Percentiles rank a stretch among this genome's conserved stretches.
phyloP scores from a whole-genome alignment of 2,113 vertebrate genomes.

The Budorcas taxicolor region DNA sequence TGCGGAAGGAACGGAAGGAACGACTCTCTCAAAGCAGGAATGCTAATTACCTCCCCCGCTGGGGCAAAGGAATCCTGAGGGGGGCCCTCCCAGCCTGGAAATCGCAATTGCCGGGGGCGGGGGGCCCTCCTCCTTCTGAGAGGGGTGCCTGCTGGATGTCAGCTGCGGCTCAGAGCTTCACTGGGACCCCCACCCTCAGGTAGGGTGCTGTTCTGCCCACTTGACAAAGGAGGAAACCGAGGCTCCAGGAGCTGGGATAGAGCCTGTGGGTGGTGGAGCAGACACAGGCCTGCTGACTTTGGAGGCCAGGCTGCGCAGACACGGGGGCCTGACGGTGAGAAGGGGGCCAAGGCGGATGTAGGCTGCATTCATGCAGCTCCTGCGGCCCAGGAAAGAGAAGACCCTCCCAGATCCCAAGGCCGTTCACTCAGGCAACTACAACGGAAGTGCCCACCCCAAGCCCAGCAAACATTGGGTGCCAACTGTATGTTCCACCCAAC shows the following conservation, averaged over 20 bases:
- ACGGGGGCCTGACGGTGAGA: accelerated
- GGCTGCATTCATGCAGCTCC: accelerated
- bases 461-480: neutral
- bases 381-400: accelerated
- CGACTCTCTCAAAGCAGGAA: neutral
- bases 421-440: accelerated
- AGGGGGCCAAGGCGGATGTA: accelerated
- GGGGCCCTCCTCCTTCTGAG: neutral
- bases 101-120: accelerated
- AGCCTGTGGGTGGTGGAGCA: accelerated
- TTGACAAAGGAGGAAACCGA: neutral
- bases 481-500: accelerated
- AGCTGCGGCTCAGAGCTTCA: neutral
- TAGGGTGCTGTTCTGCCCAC: neutral
- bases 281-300: neutral
- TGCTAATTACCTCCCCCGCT: neutral
- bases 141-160: neutral
- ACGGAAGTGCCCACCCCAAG: neutral
- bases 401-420: neutral
- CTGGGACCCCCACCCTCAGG: no score
- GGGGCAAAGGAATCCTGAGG: neutral
- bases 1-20: neutral
- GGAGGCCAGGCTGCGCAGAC: accelerated
- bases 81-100: neutral
- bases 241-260: neutral